Conservation (phyloP, 2,113 vertebrate genomes). For the Hyperopisus bebe region DNA sequence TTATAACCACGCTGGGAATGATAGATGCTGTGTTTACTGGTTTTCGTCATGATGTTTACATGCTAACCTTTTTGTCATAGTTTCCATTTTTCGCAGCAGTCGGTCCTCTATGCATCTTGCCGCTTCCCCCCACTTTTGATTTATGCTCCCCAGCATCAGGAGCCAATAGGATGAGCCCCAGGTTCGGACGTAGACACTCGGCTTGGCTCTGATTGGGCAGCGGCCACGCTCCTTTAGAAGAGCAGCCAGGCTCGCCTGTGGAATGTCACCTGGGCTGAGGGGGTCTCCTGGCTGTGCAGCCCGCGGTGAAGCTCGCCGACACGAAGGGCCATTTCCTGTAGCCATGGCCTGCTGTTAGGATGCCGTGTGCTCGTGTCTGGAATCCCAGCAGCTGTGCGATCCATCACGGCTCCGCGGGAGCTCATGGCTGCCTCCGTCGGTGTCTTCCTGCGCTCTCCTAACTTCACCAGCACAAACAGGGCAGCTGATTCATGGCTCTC, state of each 20-base stretch:
- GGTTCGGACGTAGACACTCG: not conserved
- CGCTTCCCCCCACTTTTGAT: not conserved
- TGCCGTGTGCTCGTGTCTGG: not conserved
- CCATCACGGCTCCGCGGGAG: constrained; percentile 2
- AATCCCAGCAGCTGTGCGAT: constrained; percentile 1
- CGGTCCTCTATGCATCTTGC: not conserved
- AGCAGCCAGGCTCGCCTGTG: not conserved
- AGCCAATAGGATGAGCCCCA: not conserved
- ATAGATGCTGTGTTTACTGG: constrained; percentile 10
- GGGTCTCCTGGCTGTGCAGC: not conserved
- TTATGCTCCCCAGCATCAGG: not conserved
- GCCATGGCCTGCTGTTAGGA: not conserved
- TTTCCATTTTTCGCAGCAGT: not conserved
- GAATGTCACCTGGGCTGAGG: not conserved
- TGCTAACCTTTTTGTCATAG: not conserved
- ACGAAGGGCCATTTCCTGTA: not conserved
- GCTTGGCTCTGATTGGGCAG: not conserved
- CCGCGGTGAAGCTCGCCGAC: not conserved
- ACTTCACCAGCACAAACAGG: not conserved
- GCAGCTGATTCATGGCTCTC: not conserved
- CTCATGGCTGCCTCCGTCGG: not conserved
- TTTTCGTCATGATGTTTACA: constrained; percentile 2
- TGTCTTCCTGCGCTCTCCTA: not conserved
- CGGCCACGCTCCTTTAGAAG: not conserved
- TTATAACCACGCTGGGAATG: not conserved